These are phyloP conservation scores for Neuroscelio doddi DNA, from an alignment of 2,888 invertebrate genomes.

Conservation along the genomic window DNA sequence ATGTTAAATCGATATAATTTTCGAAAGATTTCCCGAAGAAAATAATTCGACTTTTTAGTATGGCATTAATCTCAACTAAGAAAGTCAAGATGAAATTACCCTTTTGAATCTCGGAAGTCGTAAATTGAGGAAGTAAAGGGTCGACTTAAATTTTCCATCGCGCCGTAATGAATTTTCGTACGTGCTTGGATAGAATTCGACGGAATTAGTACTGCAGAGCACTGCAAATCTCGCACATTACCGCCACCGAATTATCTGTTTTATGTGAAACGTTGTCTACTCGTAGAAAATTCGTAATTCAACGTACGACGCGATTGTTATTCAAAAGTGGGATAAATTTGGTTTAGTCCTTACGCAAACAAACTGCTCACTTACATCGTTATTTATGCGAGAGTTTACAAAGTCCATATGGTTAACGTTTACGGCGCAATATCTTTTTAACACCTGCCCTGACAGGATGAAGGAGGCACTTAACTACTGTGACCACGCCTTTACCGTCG, in stretches of 20 bases:
- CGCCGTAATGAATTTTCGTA: constrained; percentile 45
- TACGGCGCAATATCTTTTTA: constrained; percentile 44
- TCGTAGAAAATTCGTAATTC: constrained; percentile 11
- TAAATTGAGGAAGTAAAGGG: constrained; percentile 55
- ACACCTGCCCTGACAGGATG: constrained; percentile 44
- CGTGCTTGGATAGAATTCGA: constrained; percentile 51
- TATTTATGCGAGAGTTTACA: constrained; percentile 35
- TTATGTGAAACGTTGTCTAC: too few species aligned
- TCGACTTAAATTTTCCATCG: constrained; percentile 60
- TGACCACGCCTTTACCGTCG: constrained; percentile 39
- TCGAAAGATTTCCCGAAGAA: neutral
- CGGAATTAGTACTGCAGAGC: constrained; percentile 52
- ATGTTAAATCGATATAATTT: constrained; percentile 7
- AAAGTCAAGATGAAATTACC: constrained; percentile 17
- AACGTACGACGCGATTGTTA: constrained; percentile 9
- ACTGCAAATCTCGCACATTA: too few species aligned
- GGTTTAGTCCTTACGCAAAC: constrained; percentile 33
- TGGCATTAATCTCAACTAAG: constrained; percentile 24
- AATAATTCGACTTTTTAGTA: constrained; percentile 15
- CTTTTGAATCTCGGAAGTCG: constrained; percentile 48
- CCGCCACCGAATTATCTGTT: constrained; percentile 31
- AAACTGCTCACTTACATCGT: constrained; percentile 38
- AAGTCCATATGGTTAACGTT: constrained; percentile 42
- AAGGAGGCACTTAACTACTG: constrained; percentile 42
- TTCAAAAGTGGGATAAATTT: constrained; percentile 21